These are phyloP conservation scores for Lineus longissimus DNA, from an alignment of 1,140 invertebrate genomes.

Conservation along the genomic window DNA sequence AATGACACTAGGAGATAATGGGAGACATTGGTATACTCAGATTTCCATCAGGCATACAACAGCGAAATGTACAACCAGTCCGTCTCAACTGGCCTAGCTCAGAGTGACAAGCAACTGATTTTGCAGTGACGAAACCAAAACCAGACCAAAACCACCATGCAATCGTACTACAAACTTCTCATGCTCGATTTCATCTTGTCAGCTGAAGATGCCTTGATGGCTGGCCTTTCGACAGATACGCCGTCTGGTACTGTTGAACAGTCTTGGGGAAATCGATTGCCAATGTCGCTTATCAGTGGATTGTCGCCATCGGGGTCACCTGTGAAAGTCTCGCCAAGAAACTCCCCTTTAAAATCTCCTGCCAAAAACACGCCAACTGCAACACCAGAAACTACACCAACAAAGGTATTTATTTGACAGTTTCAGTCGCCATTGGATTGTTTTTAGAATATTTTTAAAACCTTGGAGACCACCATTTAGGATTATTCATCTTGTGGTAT, in stretches of 20 bases:
- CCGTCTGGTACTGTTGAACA: slow-evolving; percentile 13
- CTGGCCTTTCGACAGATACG: slow-evolving; percentile 3
- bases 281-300: slow-evolving; percentile 23
- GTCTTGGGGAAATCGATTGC: slow-evolving; percentile 35
- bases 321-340: slow-evolving; percentile 16
- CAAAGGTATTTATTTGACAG: not conserved
- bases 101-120: too few species aligned
- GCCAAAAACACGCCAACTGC: slow-evolving; percentile 19
- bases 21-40: too few species aligned
- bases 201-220: slow-evolving; percentile 21
- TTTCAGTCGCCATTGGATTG: not conserved
- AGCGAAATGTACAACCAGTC: too few species aligned
- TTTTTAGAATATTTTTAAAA: too few species aligned
- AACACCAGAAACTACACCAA: slow-evolving; percentile 21
- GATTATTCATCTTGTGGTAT: too few species aligned
- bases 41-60: too few species aligned
- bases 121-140: too few species aligned
- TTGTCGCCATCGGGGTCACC: slow-evolving; percentile 18
- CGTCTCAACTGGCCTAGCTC: too few species aligned
- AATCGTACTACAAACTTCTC: not conserved
- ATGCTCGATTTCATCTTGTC: slow-evolving; percentile 5
- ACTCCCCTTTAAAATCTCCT: slow-evolving; percentile 23
- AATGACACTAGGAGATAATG: too few species aligned
- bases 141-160: too few species aligned
- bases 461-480: too few species aligned